A percentile compares a stretch with the other conserved stretches of the same genome.
phyloP scores from a whole-genome alignment of 2,797 vertebrate species.

The Melanotaenia pygmaea region DNA sequence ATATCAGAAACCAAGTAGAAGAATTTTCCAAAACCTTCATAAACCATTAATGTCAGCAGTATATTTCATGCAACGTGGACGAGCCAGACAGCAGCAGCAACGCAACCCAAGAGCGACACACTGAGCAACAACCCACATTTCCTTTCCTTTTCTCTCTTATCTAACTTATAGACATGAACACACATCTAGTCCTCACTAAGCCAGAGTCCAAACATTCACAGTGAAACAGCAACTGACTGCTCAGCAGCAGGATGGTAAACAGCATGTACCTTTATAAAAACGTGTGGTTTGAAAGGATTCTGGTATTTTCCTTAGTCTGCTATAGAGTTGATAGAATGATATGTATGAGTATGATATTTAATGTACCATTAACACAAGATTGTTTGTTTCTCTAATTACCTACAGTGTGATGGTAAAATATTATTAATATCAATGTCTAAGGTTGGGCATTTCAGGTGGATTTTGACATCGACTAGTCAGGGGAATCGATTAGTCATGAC shows the following conservation, averaged over 20 bases:
- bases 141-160: constrained; percentile 7
- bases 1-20: background rate
- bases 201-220: background rate
- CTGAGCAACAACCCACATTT: background rate
- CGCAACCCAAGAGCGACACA: constrained; percentile 1
- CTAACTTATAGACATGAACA: background rate
- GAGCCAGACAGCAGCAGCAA: constrained; percentile 3
- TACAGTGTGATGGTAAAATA: background rate
- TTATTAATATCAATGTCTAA: too few species aligned
- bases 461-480: too few species aligned
- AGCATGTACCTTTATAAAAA: too few species aligned
- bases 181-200: background rate
- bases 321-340: background rate
- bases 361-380: background rate
- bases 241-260: constrained; percentile 11
- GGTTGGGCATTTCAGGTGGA: too few species aligned
- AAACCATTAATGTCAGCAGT: background rate
- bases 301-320: background rate
- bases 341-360: too few species aligned
- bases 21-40: background rate
- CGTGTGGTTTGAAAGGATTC: too few species aligned
- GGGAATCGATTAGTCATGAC: too few species aligned
- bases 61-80: background rate
- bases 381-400: background rate
- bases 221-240: background rate